phyloP scores from a whole-genome alignment of 2,797 vertebrate genomes.

The Sylvia borin region DNA sequence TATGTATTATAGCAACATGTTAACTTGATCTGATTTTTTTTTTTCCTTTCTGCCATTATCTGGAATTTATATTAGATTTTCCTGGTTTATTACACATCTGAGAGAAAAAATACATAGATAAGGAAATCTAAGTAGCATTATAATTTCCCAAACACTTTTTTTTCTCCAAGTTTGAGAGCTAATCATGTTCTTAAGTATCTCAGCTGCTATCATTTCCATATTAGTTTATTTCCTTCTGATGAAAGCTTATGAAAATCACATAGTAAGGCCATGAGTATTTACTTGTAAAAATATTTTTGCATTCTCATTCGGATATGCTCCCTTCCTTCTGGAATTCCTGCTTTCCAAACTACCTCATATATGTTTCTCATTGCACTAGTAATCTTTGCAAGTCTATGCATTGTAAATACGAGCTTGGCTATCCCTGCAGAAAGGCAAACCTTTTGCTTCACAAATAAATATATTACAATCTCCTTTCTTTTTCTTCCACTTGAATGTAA shows the following conservation, averaged over 20 bases:
- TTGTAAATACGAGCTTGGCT: not conserved
- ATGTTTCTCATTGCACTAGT: not conserved
- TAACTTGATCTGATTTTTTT: not conserved
- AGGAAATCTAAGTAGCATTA: not conserved
- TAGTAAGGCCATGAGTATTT: not conserved
- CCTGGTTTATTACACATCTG: not conserved
- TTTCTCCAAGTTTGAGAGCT: not conserved
- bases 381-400: not conserved
- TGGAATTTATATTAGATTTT: not conserved
- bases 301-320: not conserved
- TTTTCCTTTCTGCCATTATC: not conserved
- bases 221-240: not conserved
- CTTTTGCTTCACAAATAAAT: not conserved
- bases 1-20: not conserved
- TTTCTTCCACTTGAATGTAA: slow-evolving; percentile 5
- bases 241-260: not conserved
- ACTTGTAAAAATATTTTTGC: not conserved
- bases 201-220: not conserved
- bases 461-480: not conserved
- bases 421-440: not conserved
- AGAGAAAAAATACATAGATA: not conserved
- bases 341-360: not conserved
- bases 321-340: not conserved
- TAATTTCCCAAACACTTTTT: not conserved
- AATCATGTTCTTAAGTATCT: not conserved